These are phyloP conservation scores for Gerris buenoi DNA, from an alignment of 1,140 invertebrate genomes.

Conservation along the genomic window DNA sequence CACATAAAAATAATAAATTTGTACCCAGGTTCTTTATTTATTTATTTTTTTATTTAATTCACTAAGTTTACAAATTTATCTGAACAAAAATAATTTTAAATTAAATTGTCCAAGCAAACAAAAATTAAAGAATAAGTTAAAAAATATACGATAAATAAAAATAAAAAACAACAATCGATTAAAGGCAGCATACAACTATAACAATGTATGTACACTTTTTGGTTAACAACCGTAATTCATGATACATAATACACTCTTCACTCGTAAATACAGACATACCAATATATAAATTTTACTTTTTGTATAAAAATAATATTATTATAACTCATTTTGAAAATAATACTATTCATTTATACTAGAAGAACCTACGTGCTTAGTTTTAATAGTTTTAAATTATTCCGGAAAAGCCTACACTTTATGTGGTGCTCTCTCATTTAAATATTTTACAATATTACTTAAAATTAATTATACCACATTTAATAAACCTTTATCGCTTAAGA, in stretches of 20 bases:
- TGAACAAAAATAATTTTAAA: neutral
- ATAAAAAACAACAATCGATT: neutral
- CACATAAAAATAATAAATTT: too few species aligned
- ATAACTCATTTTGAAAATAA: neutral
- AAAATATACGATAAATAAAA: neutral
- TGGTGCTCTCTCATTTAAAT: neutral
- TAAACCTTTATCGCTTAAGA: neutral
- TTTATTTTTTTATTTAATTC: too few species aligned
- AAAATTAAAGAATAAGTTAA: neutral
- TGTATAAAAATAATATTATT: neutral
- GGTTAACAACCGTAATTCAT: neutral
- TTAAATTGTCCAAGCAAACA: neutral
- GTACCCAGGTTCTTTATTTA: too few species aligned
- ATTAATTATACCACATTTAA: neutral
- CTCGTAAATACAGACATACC: neutral
- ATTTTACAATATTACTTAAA: neutral
- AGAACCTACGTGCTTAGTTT: neutral
- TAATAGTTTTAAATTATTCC: neutral
- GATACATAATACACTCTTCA: neutral
- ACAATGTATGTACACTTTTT: neutral
- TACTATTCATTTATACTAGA: neutral
- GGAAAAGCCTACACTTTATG: neutral
- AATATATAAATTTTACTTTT: neutral
- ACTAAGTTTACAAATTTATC: too few species aligned
- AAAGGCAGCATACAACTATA: neutral